Evolutionary conservation across 2,113 vertebrate species (phyloP).

Genomic region (Hippoglossus stenolepis): DNA sequence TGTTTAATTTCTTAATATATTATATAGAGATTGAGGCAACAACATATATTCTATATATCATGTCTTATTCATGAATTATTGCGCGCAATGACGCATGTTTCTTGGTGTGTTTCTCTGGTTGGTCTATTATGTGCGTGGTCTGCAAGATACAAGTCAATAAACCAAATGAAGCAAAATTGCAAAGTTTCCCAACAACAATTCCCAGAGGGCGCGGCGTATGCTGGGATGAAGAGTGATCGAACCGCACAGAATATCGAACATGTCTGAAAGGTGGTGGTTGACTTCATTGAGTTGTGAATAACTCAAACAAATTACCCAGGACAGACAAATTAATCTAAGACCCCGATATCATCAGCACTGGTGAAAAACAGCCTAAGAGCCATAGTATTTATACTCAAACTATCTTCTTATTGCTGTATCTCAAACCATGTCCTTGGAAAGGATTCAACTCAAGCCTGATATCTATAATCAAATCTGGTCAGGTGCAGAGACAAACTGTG

Average conservation of each 20-base stretch:
- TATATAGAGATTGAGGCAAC: too few species aligned
- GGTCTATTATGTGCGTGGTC: slow-evolving; percentile 80
- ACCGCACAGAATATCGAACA: slow-evolving; percentile 85
- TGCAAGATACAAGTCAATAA: slow-evolving; percentile 75
- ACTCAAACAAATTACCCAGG: too few species aligned
- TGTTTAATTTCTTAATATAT: too few species aligned
- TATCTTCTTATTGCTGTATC: slow-evolving; percentile 72
- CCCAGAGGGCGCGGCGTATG: slow-evolving; percentile 82
- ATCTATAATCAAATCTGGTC: too few species aligned
- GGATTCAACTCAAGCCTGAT: slow-evolving; percentile 76
- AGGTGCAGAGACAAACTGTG: too few species aligned
- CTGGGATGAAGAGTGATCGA: slow-evolving; percentile 84
- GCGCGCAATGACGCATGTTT: too few species aligned
- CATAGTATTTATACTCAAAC: slow-evolving; percentile 82
- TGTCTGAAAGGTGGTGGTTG: slow-evolving; percentile 83
- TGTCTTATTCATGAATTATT: slow-evolving; percentile 35
- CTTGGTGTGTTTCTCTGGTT: slow-evolving; percentile 81
- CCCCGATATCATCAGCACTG: slow-evolving; percentile 78
- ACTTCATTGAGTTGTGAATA: slow-evolving; percentile 84
- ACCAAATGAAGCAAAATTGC: slow-evolving; percentile 82
- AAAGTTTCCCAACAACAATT: slow-evolving; percentile 84
- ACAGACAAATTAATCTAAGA: slow-evolving; percentile 73
- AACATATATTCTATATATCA: too few species aligned
- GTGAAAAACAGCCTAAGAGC: too few species aligned
- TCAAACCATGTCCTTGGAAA: slow-evolving; percentile 74